Percentiles rank a stretch among this genome's conserved stretches.
Evolutionary conservation across 1,140 invertebrate genomes (phyloP).

Genomic region (Drosophila sulfurigaster): DNA sequence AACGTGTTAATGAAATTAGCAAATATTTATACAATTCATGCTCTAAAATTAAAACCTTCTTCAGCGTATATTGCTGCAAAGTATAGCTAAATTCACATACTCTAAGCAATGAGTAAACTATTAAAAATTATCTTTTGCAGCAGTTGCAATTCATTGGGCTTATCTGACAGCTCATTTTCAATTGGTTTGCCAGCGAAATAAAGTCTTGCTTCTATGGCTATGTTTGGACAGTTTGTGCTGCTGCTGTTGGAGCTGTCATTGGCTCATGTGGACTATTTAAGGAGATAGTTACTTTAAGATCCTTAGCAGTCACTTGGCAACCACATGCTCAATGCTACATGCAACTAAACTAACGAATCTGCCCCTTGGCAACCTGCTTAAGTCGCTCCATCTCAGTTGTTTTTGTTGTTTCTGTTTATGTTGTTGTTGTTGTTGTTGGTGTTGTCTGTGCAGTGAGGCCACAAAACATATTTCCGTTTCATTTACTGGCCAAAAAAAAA

Average conservation of each 20-base stretch:
- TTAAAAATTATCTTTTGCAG: slow-evolving; percentile 9
- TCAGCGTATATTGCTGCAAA: background rate
- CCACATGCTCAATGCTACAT: slow-evolving; percentile 1
- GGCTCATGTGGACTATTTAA: slow-evolving; percentile 30
- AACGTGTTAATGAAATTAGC: no score
- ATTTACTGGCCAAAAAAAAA: slow-evolving; percentile 74
- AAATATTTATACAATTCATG: no score
- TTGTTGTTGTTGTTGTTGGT: slow-evolving; percentile 4
- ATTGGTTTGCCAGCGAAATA: slow-evolving; percentile 14
- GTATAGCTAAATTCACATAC: no score
- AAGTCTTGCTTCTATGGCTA: background rate
- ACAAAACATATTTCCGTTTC: slow-evolving; percentile 83
- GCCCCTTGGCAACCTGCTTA: slow-evolving; percentile 41
- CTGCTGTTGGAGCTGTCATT: background rate
- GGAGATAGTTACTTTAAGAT: slow-evolving; percentile 46
- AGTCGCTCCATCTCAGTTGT: slow-evolving; percentile 8
- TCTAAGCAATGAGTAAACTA: background rate
- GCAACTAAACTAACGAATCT: slow-evolving; percentile 32
- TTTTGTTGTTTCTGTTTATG: no score
- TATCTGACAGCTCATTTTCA: slow-evolving; percentile 13
- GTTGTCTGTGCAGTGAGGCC: slow-evolving; percentile 62
- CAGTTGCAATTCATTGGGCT: background rate
- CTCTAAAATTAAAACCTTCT: no score
- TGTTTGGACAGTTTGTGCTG: background rate
- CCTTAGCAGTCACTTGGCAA: slow-evolving; percentile 31